Conservation (phyloP, 2,888 invertebrate genomes). For the Himalopsyche kuldschensis region DNA sequence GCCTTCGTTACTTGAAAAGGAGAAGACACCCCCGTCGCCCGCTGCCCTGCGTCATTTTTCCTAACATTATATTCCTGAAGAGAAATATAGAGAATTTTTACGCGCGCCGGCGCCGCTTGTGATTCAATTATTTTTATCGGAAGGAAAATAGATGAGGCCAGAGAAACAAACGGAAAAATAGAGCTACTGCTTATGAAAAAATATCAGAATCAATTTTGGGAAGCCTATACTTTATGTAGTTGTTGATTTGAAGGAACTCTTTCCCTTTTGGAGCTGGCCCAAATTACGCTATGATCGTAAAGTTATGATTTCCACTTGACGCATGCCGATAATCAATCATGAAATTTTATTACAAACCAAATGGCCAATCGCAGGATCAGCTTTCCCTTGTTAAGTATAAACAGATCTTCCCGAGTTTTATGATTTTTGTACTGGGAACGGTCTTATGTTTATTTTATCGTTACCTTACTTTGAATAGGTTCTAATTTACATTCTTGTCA, state of each 20-base stretch:
- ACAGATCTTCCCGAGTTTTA: no score
- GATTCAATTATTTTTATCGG: constrained; percentile 31
- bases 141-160: constrained; percentile 23
- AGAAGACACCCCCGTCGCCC: background rate
- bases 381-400: background rate
- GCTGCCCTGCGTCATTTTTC: background rate
- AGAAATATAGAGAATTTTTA: constrained; percentile 12
- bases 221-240: background rate
- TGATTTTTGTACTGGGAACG: no score
- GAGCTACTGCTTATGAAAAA: background rate
- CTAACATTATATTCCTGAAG: background rate
- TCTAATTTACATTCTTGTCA: no score
- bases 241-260: background rate
- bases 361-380: background rate
- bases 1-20: background rate
- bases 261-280: background rate
- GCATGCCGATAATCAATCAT: background rate
- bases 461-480: no score
- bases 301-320: background rate
- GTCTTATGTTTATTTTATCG: no score
- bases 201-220: constrained; percentile 26
- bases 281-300: background rate
- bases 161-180: constrained; percentile 13
- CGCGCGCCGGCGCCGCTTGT: constrained; percentile 10
- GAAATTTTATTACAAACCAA: background rate